These are phyloP conservation scores for Conopomorpha cramerella DNA, from an alignment of 1,140 invertebrate species.

Conservation along the genomic window DNA sequence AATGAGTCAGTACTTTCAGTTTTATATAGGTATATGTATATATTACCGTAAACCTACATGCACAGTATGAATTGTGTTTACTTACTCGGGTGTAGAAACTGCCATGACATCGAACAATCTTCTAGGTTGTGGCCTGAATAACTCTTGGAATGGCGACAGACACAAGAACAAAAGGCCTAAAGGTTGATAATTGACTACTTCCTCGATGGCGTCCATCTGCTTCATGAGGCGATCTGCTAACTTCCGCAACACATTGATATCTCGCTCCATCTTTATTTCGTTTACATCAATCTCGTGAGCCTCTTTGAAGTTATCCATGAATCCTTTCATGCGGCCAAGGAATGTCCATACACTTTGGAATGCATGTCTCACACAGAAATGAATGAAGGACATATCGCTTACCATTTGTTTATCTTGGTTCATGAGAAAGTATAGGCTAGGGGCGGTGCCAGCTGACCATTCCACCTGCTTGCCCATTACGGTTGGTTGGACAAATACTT, in stretches of 20 bases:
- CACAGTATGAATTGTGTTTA: no score
- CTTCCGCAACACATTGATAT: constrained; percentile 61
- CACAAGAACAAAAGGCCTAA: constrained; percentile 73
- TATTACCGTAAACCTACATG: no score
- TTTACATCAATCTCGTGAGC: constrained; percentile 67
- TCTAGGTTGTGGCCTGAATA: constrained; percentile 69
- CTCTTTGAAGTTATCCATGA: constrained; percentile 71
- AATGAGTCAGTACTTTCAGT: no score
- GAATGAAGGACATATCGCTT: constrained; percentile 54
- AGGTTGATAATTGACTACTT: constrained; percentile 64
- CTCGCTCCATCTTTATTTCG: constrained; percentile 56
- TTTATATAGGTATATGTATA: no score
- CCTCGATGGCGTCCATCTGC: constrained; percentile 65
- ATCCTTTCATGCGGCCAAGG: constrained; percentile 66
- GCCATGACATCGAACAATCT: constrained; percentile 67
- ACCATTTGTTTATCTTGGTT: constrained; percentile 66
- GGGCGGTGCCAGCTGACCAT: constrained; percentile 68
- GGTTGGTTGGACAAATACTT: constrained; percentile 67
- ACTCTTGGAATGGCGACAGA: constrained; percentile 71
- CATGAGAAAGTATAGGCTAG: constrained; percentile 66
- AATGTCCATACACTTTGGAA: constrained; percentile 68
- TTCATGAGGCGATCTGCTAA: constrained; percentile 65
- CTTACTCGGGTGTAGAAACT: constrained; percentile 35
- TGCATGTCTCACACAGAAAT: constrained; percentile 61
- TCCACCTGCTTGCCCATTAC: constrained; percentile 75